Base-by-base conservation (phyloP, 2,888 invertebrate species). In the Branchipolynoe longqiensis region DNA sequence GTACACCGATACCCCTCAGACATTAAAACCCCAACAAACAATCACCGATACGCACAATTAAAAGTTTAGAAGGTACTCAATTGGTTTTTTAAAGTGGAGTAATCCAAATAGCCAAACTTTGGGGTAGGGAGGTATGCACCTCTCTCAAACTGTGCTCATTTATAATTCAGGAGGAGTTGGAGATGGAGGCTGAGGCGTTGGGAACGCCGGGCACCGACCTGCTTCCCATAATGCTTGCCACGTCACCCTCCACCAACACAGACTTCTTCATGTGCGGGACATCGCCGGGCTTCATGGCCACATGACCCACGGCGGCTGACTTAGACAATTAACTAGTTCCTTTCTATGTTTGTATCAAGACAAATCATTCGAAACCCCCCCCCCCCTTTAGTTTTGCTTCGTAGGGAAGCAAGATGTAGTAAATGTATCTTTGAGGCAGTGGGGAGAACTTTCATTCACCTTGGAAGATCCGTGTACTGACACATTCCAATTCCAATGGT, bases 211-310 rank as follows among this genome's bases (percentile, higher is more conserved):
- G 48, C 14, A 33, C 22, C 12, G n/a, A 38, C 36, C 0, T 38
- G 48, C 28, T 78, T 18, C 28, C 62, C n/a, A n/a, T n/a, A n/a
- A 2, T 38, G 48, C 28, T 78, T 18, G 22, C 36, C 54, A 78
- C 48, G 48, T 78, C 78, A 4, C 78, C 82, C 48, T 48, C 28
- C 18, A 12, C 54, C 48, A 41, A n/a, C 64, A 62, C 62, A 6
- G 83, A 83, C 64, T 83, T 83, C 28, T 28, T 83, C 38, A 83
- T 83, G 83, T 83, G 38, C n/a, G 64, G 83, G 12, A 64, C 58
- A 2, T 83, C 83, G 1, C 83, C 83, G 0, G 83, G 83, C 38
- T 83, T 83, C 28, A 33, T 38, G 18, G 8, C 25, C 41, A 38
- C 58, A 31, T 64, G 64, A 83, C 78, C 41, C 22, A 31, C 1